These are phyloP conservation scores for Drosophila neotestacea DNA, from an alignment of 2,888 invertebrate species.

Conservation along the genomic window DNA sequence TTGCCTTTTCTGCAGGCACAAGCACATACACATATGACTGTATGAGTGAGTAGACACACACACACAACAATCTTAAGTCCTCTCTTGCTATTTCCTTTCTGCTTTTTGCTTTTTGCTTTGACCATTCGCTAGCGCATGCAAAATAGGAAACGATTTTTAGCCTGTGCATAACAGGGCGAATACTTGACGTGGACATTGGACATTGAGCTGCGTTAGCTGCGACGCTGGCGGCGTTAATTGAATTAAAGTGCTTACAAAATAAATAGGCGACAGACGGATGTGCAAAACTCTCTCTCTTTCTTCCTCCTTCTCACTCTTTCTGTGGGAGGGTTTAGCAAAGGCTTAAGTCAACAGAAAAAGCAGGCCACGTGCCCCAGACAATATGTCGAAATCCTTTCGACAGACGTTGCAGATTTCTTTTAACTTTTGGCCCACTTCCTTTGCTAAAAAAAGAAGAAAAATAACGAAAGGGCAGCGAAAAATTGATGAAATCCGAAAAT, in stretches of 20 bases:
- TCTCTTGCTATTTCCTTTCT: conserved; percentile 51
- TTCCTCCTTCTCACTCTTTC: neutral
- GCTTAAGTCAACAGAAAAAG: conserved; percentile 20
- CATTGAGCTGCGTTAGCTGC: conserved; percentile 70
- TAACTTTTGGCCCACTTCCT: conserved; percentile 55
- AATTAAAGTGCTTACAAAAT: conserved; percentile 74
- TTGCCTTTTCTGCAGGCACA: conserved; percentile 64
- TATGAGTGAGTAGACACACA: conserved; percentile 4
- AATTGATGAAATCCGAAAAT: conserved; percentile 48
- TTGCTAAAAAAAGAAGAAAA: conserved; percentile 6
- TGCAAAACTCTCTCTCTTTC: conserved; percentile 24
- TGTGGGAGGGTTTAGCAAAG: conserved; percentile 18
- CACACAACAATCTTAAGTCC: conserved; percentile 57
- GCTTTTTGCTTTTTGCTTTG: conserved; percentile 35
- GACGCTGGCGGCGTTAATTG: conserved; percentile 72
- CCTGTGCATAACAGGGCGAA: conserved; percentile 62
- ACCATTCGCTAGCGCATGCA: conserved; percentile 57
- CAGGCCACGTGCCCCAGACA: conserved; percentile 33
- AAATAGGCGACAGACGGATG: conserved; percentile 64
- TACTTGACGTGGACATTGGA: conserved; percentile 70
- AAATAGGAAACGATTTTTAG: conserved; percentile 74
- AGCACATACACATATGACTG: conserved; percentile 9
- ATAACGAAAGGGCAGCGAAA: conserved; percentile 26
- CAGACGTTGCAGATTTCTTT: conserved; percentile 36
- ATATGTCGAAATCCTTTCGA: conserved; percentile 49